Percentiles rank a stretch among this genome's conserved stretches.
These are phyloP conservation scores for Coluber constrictor DNA, from an alignment of 2,797 vertebrate genomes.

Conservation along the genomic window DNA sequence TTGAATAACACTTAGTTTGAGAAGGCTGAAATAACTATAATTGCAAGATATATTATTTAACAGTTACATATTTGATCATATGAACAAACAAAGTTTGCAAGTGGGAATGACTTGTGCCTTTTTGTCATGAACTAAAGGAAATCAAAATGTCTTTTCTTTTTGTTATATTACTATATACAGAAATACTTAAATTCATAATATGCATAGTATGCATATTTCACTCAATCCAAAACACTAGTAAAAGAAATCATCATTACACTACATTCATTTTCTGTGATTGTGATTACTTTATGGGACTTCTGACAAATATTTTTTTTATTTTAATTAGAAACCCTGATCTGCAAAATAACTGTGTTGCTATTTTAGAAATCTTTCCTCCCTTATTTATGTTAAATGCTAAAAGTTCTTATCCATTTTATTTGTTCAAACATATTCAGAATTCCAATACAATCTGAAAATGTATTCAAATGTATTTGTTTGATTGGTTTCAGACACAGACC, in stretches of 20 bases:
- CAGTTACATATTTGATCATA: not conserved
- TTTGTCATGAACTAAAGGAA: not conserved
- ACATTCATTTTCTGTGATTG: not conserved
- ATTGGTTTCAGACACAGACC: not conserved
- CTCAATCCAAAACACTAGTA: not conserved
- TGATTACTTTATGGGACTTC: not conserved
- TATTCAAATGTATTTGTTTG: slow-evolving; percentile 25
- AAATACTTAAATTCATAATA: not conserved
- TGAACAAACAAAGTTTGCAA: not conserved
- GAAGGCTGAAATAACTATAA: not conserved
- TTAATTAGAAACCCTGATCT: not conserved
- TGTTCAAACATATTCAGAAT: not conserved
- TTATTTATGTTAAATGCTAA: not conserved
- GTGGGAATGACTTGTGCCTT: not conserved
- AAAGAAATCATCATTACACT: not conserved
- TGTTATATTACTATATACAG: too few species aligned
- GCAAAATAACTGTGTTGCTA: not conserved
- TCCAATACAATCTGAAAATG: slow-evolving; percentile 3
- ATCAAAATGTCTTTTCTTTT: not conserved
- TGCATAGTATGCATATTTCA: not conserved
- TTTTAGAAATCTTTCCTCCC: not conserved
- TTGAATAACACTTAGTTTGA: not conserved
- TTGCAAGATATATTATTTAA: not conserved
- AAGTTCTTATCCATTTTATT: not conserved
- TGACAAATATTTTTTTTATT: not conserved